Evolutionary conservation across 2,113 vertebrate genomes (phyloP).

Genomic region (Chascanopsetta lugubris): DNA sequence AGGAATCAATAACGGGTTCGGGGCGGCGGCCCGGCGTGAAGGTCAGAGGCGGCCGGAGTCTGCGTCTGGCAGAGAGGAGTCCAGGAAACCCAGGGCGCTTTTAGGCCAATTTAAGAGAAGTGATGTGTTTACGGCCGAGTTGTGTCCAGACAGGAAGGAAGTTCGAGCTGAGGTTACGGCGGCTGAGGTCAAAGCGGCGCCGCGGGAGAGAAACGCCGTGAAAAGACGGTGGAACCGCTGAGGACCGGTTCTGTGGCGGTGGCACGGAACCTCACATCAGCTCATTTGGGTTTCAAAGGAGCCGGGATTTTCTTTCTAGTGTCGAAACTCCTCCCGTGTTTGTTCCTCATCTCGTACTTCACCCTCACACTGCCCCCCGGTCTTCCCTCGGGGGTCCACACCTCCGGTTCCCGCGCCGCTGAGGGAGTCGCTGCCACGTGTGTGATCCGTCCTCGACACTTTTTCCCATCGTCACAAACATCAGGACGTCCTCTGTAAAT

Average conservation of each 20-base stretch:
- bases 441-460: constrained; percentile 41
- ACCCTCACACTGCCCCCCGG: constrained; percentile 52
- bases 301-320: constrained; percentile 52
- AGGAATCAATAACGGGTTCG: constrained; percentile 76
- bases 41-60: constrained; percentile 61
- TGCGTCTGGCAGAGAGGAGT: constrained; percentile 44
- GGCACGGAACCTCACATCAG: constrained; percentile 40
- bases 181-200: constrained; percentile 17
- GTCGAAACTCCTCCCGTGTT: constrained; percentile 50
- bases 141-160: constrained; percentile 48
- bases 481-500: constrained; percentile 24
- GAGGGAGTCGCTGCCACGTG: constrained; percentile 49
- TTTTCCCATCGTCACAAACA: constrained; percentile 29
- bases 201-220: not conserved
- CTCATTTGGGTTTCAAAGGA: constrained; percentile 77
- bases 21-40: constrained; percentile 60
- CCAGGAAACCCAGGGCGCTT: constrained; percentile 57
- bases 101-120: constrained; percentile 64
- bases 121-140: constrained; percentile 53
- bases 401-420: constrained; percentile 34
- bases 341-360: constrained; percentile 49
- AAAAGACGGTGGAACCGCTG: constrained; percentile 22
- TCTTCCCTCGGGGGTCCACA: constrained; percentile 58
- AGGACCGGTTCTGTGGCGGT: constrained; percentile 44
- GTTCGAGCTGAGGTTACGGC: constrained; percentile 52